A percentile compares a stretch with the other conserved stretches of the same genome.
phyloP scores from a whole-genome alignment of 2,888 invertebrate species.

The Biston stratarius region DNA sequence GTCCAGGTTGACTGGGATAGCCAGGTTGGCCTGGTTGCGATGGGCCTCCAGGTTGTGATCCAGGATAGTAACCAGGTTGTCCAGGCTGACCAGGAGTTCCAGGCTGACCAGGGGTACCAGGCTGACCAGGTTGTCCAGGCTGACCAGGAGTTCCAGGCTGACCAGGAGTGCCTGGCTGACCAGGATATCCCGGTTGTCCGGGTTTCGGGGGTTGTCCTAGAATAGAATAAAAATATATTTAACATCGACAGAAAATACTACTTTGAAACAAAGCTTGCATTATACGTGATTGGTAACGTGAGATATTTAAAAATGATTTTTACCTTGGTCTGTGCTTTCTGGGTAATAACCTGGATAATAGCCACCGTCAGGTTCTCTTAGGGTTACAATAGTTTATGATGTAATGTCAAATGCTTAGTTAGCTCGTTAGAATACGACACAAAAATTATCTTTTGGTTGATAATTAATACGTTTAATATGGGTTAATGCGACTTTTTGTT shows the following conservation, averaged over 20 bases:
- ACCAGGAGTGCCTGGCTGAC: slow-evolving; percentile 43
- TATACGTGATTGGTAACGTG: too few relatives aligned
- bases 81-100: slow-evolving; percentile 15
- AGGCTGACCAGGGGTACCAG: slow-evolving; percentile 47
- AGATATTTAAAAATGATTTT: too few relatives aligned
- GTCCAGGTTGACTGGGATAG: slow-evolving; percentile 47
- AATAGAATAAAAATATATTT: too few relatives aligned
- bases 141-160: slow-evolving; percentile 50
- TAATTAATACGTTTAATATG: too few relatives aligned
- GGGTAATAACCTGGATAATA: slow-evolving; percentile 52
- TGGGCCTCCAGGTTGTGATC: slow-evolving; percentile 51
- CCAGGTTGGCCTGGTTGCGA: slow-evolving; percentile 48
- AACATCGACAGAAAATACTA: too few relatives aligned
- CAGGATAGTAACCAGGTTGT: slow-evolving; percentile 38
- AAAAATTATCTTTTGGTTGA: too few relatives aligned
- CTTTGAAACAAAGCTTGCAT: too few relatives aligned
- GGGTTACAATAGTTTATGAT: background rate
- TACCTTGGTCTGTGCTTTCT: slow-evolving; percentile 47
- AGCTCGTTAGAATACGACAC: background rate
- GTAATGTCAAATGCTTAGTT: background rate
- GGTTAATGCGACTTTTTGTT: too few relatives aligned
- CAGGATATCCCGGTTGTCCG: slow-evolving; percentile 46
- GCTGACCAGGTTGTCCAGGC: slow-evolving; percentile 48
- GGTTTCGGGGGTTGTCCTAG: slow-evolving; percentile 22
- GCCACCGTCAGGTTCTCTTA: slow-evolving; percentile 2